phyloP scores from a whole-genome alignment of 92 coral and sea anemone genomes.

The Phenganax marumi region DNA sequence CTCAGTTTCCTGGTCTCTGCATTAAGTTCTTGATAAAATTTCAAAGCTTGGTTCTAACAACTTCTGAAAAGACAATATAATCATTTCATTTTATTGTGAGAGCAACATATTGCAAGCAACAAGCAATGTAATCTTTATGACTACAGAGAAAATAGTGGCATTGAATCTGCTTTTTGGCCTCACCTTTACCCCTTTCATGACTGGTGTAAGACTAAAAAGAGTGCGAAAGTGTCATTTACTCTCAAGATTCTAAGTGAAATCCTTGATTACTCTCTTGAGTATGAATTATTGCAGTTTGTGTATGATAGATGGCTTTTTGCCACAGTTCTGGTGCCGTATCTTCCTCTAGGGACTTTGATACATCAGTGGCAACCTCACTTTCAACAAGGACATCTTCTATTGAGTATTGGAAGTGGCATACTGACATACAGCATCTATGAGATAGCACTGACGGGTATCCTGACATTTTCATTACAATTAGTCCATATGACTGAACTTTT shows the following conservation, averaged over 20 bases:
- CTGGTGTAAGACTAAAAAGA: not conserved
- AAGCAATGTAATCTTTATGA: constrained; percentile 29
- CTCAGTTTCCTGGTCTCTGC: constrained; percentile 17
- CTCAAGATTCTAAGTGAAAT: constrained; percentile 4
- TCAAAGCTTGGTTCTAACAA: constrained; percentile 25
- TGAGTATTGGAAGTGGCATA: constrained; percentile 45
- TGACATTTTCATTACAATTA: constrained; percentile 11
- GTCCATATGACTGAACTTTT: constrained; percentile 16
- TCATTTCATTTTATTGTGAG: constrained; percentile 4
- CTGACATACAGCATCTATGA: constrained; percentile 4
- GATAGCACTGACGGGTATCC: constrained; percentile 38
- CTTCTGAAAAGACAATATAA: not conserved
- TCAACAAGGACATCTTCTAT: constrained; percentile 23
- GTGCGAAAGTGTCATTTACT: not conserved
- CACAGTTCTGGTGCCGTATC: constrained; percentile 11
- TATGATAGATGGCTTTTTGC: constrained; percentile 25
- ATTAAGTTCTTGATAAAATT: constrained; percentile 20
- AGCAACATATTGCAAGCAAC: not conserved
- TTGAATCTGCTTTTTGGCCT: constrained; percentile 27
- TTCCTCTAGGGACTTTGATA: not conserved
- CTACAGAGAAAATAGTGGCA: constrained; percentile 25
- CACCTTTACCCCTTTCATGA: not conserved
- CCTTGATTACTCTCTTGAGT: constrained; percentile 9
- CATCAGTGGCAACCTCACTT: not conserved
- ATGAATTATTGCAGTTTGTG: constrained; percentile 21